Percentiles rank a stretch among this genome's conserved stretches.
These are phyloP conservation scores for Eristalinus aeneus DNA, from an alignment of 2,888 invertebrate genomes.

Conservation along the genomic window DNA sequence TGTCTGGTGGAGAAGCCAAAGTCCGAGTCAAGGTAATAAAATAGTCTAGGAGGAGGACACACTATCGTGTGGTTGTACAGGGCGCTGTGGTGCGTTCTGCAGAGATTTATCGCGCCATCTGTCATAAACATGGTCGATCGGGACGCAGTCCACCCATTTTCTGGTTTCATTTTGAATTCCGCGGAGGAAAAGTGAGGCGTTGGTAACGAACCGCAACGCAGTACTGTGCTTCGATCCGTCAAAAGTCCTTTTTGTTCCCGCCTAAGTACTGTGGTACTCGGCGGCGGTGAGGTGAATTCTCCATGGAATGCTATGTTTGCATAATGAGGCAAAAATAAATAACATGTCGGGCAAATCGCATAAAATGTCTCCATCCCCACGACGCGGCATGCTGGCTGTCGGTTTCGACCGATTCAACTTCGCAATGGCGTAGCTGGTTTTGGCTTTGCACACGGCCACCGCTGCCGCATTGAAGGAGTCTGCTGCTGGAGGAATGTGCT, in stretches of 20 bases:
- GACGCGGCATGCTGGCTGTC: background rate
- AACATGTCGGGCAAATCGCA: conserved; percentile 62
- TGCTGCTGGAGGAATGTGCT: conserved; percentile 26
- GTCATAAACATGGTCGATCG: conserved; percentile 66
- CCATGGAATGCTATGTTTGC: conserved; percentile 66
- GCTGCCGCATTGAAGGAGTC: background rate
- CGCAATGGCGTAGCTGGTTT: background rate
- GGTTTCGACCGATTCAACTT: background rate
- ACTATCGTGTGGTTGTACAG: conserved; percentile 34
- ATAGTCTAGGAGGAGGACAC: conserved; percentile 34
- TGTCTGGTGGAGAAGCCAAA: conserved; percentile 24
- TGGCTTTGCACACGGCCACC: background rate
- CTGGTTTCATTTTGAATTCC: conserved; percentile 37
- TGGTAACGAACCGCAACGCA: conserved; percentile 22
- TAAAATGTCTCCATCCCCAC: conserved; percentile 63
- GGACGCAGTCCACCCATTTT: conserved; percentile 36
- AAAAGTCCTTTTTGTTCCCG: conserved; percentile 46
- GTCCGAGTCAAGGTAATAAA: conserved; percentile 57
- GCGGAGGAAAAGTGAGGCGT: conserved; percentile 57
- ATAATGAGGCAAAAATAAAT: conserved; percentile 70
- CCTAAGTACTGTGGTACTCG: background rate
- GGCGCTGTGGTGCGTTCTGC: background rate
- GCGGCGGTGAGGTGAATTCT: conserved; percentile 30
- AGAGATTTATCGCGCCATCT: conserved; percentile 67
- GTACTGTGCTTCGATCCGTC: conserved; percentile 48